These are phyloP conservation scores for Drosophila funebris DNA, from an alignment of 1,140 invertebrate genomes.

Conservation along the genomic window DNA sequence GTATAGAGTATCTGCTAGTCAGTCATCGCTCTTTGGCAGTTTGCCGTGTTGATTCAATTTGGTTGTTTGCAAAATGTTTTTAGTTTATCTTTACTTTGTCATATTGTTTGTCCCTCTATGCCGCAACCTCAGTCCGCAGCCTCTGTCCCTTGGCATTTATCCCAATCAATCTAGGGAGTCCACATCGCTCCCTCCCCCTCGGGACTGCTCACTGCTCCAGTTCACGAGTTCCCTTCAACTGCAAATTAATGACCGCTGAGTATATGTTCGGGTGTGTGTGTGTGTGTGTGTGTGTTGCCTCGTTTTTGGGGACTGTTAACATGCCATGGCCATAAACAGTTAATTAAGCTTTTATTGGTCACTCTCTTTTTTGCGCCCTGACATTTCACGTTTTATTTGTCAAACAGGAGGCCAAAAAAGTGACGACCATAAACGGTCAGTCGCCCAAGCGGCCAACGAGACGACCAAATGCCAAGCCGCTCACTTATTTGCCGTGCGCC, in stretches of 20 bases:
- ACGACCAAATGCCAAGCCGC: slow-evolving; percentile 32
- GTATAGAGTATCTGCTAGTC: not conserved
- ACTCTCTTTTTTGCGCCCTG: slow-evolving; percentile 72
- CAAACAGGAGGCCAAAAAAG: slow-evolving; percentile 70
- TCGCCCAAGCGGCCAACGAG: slow-evolving; percentile 19
- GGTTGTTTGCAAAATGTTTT: slow-evolving; percentile 13
- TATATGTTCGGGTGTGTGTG: slow-evolving; percentile 21
- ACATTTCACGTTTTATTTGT: slow-evolving; percentile 81
- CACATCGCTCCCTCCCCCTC: not conserved
- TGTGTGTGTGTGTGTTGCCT: slow-evolving; percentile 10
- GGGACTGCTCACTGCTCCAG: slow-evolving; percentile 1
- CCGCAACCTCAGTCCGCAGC: not conserved
- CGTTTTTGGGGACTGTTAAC: slow-evolving; percentile 61
- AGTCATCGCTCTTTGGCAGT: not conserved
- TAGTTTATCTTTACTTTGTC: slow-evolving; percentile 10
- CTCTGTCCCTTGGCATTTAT: slow-evolving; percentile 5
- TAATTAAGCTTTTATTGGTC: slow-evolving; percentile 82
- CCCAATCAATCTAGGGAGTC: slow-evolving; percentile 8
- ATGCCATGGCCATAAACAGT: slow-evolving; percentile 80
- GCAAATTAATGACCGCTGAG: slow-evolving; percentile 61
- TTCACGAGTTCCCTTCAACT: slow-evolving; percentile 20
- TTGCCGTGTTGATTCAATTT: slow-evolving; percentile 1
- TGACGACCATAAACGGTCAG: slow-evolving; percentile 74
- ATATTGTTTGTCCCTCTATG: not conserved
- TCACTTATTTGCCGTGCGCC: slow-evolving; percentile 48